Base-by-base conservation (phyloP, 1,140 invertebrate genomes). In the Halesus radiatus region DNA sequence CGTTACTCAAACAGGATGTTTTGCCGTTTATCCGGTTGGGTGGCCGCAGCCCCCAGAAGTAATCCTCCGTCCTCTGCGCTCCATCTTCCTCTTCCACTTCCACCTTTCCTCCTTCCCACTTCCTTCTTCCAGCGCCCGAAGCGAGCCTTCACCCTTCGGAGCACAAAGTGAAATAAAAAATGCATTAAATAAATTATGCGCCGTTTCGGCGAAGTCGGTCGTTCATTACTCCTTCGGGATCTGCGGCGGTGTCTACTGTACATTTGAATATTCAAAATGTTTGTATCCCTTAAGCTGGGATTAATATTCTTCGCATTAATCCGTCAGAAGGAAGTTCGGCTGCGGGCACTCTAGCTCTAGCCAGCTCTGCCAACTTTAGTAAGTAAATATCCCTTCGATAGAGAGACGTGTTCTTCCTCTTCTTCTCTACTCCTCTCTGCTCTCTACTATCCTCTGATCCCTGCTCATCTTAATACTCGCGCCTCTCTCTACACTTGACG, bases 221-320 rank as follows among this genome's bases (percentile, higher is more conserved):
- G 62, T 53, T 68, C 45, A 54, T 68, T 29, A 20, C 66, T 50
- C 29, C 54, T 32, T 18, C 58, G 23, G 75, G 58, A 20, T 8
- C 16, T 32, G 58, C 37, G 52, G 73, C 52, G 3, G 20, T 23
- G 53, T 23, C 53, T 37, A 58, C n/a, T 26, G 58, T 23, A 66
- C 16, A 32, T 80, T 58, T 83, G 81, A 83, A 80, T 83, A 80
- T 80, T 83, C 81, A 80, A 79, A 80, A 80, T 80, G 75, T 82
- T 77, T 56, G 76, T 78, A 80, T 77, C 68, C 76, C 37, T 79
- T 83, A 80, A 83, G 75, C 81, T 73, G 70, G 79, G 81, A 78
- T 83, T 83, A 83, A 83, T 83, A 80, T 83, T 83, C 81, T 80
- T 78, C 78, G 76, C 45, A 56, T 37, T 82, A 80, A 80, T 80